Evolutionary conservation across 2,888 invertebrate species (phyloP), one percentile per base, ranked within the genome.

Genomic region (Vanessa cardui): DNA sequence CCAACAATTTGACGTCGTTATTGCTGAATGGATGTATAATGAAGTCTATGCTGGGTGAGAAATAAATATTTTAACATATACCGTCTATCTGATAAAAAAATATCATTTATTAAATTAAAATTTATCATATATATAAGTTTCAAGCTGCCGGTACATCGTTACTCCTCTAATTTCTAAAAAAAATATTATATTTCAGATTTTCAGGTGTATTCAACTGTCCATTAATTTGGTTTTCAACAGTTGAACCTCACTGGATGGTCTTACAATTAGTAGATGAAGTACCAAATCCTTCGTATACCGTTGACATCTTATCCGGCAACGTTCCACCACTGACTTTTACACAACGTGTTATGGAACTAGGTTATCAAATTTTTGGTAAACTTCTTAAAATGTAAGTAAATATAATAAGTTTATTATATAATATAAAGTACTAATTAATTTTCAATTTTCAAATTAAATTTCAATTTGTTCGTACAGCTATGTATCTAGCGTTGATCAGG

Each of bases 211-310:
- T 69, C 49, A 63, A 73, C 15, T 75, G 76, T 18, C 77, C 76
- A 5, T 72, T 72, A 16, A 73, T 77, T 21, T 77, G 76, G 76
- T 61, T 75, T 5, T 74, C 74, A 8, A 66, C 76, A 9, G 18
- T 71, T 8, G 76, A 76, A 31, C 72, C 73, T 2, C 83, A 86
- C 59, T 82, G 80, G 71, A 73, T 79, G 74, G 73, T 85, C 0
- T 59, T 85, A 20, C 65, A 74, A 8, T 68, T 86, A 21, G 74
- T 89, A 0, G 89, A 88, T n/a, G 83, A 83, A 50, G 46, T 68
- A 0, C 70, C 82, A 0, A 86, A 85, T 67, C 87, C 90, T 1
- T 79, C 86, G 0, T 87, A 86, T 60, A 76, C 76, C 0, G 67
- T 78, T 0, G 80, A 83, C 45, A 60, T 72, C 0, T 56, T 75